phyloP scores from a whole-genome alignment of 37 sponge, comb jelly and placozoan species.

The Mnemiopsis leidyi region DNA sequence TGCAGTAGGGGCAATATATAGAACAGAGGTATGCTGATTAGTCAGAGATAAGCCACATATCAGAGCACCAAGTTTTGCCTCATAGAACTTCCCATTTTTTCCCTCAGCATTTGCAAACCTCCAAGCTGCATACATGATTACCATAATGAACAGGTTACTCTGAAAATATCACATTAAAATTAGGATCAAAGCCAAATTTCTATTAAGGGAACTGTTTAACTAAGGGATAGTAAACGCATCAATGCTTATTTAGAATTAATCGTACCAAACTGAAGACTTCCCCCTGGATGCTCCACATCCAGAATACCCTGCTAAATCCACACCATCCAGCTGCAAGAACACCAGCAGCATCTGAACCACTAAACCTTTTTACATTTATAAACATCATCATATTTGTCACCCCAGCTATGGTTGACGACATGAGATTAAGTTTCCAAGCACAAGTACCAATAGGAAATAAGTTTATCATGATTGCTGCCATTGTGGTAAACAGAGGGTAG shows the following conservation, averaged over 20 bases:
- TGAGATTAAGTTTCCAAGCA: constrained; percentile 49
- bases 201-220: too few species aligned
- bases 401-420: constrained; percentile 15
- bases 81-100: constrained; percentile 1
- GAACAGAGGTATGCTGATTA: constrained; percentile 52
- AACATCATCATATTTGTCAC: constrained; percentile 17
- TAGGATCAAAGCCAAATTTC: too few species aligned
- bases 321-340: constrained; percentile 51
- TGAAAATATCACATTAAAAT: too few species aligned
- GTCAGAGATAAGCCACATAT: constrained; percentile 45
- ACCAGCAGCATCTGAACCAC: constrained; percentile 6
- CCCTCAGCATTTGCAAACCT: constrained; percentile 49
- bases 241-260: too few species aligned
- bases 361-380: constrained; percentile 17
- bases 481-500: constrained; percentile 55
- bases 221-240: too few species aligned
- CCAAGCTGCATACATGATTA: constrained; percentile 53
- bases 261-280: constrained; percentile 63
- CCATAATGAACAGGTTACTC: constrained; percentile 17
- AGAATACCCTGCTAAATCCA: constrained; percentile 58
- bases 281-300: constrained; percentile 65
- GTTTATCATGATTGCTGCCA: constrained; percentile 59
- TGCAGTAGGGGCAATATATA: constrained; percentile 37
- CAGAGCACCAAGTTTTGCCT: constrained; percentile 46
- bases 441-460: constrained; percentile 20